Conservation (phyloP, 2,797 vertebrate genomes). For the Labeo calbasu region DNA sequence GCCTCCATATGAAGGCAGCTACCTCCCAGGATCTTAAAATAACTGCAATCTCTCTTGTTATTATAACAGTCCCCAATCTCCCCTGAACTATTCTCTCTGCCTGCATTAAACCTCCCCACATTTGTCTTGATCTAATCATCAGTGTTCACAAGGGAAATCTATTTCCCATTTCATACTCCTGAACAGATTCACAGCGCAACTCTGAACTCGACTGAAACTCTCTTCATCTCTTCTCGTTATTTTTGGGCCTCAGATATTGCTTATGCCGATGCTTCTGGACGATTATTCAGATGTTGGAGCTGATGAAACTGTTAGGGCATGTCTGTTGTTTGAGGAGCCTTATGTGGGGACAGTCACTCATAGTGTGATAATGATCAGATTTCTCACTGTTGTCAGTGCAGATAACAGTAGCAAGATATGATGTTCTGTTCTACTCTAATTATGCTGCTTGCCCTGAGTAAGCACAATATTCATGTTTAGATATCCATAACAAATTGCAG, state of each 20-base stretch:
- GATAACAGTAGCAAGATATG: not conserved
- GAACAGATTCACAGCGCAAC: not conserved
- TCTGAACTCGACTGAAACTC: not conserved
- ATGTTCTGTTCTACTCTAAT: not conserved
- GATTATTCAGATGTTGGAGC: not conserved
- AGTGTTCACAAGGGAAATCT: slow-evolving; percentile 23
- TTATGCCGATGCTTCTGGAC: not conserved
- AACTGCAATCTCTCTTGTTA: slow-evolving; percentile 13
- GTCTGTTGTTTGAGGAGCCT: not conserved
- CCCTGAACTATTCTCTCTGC: not conserved
- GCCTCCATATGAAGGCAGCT: not conserved
- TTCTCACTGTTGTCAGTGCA: not conserved
- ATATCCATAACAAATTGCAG: not conserved
- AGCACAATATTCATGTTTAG: not conserved
- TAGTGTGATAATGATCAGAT: not conserved
- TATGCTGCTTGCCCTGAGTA: not conserved
- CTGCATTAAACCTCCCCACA: slow-evolving; percentile 6
- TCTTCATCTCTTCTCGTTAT: slow-evolving; percentile 19
- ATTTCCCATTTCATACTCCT: slow-evolving; percentile 14
- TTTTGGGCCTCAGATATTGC: not conserved
- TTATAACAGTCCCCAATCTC: slow-evolving; percentile 6
- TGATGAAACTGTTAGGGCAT: not conserved
- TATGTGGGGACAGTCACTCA: not conserved
- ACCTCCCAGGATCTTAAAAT: slow-evolving; percentile 14
- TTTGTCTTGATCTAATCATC: slow-evolving; percentile 27